Conservation (phyloP, 1,140 invertebrate species). For the Conus ventricosus region DNA sequence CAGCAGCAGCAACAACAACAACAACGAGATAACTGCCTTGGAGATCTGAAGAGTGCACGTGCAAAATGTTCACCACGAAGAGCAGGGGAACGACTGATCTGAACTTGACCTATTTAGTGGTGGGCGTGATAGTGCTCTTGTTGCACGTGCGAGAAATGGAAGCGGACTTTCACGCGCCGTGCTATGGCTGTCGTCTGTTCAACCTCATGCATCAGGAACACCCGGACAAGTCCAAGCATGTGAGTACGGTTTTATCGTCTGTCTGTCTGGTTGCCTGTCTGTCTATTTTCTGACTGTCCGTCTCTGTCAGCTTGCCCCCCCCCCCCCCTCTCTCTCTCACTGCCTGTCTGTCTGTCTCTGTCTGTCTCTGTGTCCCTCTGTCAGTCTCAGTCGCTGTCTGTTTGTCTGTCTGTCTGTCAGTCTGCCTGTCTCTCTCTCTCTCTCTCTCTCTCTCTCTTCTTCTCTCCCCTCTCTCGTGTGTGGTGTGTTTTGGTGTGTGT, state of each 20-base stretch:
- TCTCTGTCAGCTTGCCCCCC: not conserved
- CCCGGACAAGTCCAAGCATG: slow-evolving; percentile 28
- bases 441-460: too few relatives aligned
- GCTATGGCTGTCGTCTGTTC: slow-evolving; percentile 48
- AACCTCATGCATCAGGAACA: slow-evolving; percentile 42
- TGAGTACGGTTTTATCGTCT: slow-evolving; percentile 4
- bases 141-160: not conserved
- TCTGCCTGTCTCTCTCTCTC: too few relatives aligned
- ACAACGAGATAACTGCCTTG: too few relatives aligned
- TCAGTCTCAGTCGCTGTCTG: not conserved
- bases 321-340: not conserved
- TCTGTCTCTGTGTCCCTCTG: not conserved
- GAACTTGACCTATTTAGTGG: slow-evolving; percentile 1
- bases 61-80: not conserved
- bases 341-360: not conserved
- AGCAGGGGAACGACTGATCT: not conserved
- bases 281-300: too few relatives aligned
- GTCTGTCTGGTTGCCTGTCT: too few relatives aligned
- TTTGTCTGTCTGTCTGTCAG: not conserved
- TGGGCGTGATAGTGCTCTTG: not conserved
- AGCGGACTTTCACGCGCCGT: slow-evolving; percentile 45
- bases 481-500: not conserved
- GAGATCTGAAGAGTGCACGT: too few relatives aligned
- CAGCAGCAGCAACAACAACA: too few relatives aligned
- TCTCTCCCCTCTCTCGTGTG: too few relatives aligned